Conservation (phyloP, 2,888 invertebrate genomes). For the Chymomyza fuscimana region DNA sequence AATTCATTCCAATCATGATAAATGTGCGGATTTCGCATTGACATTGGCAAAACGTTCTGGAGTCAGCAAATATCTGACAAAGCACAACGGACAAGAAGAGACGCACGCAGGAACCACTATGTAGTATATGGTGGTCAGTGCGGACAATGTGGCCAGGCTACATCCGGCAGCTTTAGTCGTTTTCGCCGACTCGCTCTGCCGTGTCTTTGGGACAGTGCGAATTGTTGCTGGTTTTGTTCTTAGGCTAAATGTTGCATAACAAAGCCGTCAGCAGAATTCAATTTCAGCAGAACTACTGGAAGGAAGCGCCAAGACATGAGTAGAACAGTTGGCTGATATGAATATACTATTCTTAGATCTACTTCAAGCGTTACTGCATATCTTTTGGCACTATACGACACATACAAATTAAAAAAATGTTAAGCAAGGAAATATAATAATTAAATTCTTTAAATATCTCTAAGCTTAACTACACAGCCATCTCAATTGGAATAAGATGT, state of each 20-base stretch:
- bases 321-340: not conserved
- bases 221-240: not conserved
- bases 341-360: not conserved
- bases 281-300: not conserved
- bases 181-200: not conserved
- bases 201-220: too few relatives aligned
- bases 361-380: too few relatives aligned
- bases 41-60: slow-evolving; percentile 58
- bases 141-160: not conserved
- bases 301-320: not conserved
- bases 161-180: not conserved
- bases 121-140: not conserved
- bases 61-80: slow-evolving; percentile 46
- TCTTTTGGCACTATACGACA: too few relatives aligned
- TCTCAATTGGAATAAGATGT: too few relatives aligned
- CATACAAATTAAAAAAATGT: too few relatives aligned
- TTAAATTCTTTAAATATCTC: too few relatives aligned
- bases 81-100: not conserved
- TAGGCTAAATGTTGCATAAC: too few relatives aligned
- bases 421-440: too few relatives aligned
- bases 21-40: slow-evolving; percentile 57
- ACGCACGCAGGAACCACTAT: not conserved
- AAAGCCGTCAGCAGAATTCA: not conserved
- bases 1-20: slow-evolving; percentile 63
- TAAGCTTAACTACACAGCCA: too few relatives aligned